Evolutionary conservation across 2,888 invertebrate genomes (phyloP), one percentile per base, ranked within the genome.

Genomic region (Drosophila testacea): DNA sequence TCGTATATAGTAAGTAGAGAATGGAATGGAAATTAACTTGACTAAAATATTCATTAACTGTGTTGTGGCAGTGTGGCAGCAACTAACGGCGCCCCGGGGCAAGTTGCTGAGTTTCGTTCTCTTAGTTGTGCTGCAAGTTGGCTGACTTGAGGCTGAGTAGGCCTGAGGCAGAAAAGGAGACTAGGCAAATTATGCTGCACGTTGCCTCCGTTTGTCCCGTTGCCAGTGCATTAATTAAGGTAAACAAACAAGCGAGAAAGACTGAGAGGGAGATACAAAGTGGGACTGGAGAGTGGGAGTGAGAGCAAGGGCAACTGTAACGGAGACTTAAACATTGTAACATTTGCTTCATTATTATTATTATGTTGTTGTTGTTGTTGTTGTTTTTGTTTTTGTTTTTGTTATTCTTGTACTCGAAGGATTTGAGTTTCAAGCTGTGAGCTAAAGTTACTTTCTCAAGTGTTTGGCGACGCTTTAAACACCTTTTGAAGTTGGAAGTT

Each of bases 191-290:
- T 83, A 83, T 81, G 83, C 69, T 85, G 85, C 67, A 69, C 22
- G 51, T 16, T 60, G 47, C 61, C 41, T 50, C 32, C 47, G 7
- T 44, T 47, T 41, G 34, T 41, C 32, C 34, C 50, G 47, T 60
- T 70, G 56, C 62, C 71, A 76, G 63, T 83, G 85, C 85, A 85
- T 85, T 85, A 85, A 85, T 85, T 85, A 85, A 88, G 88, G 90
- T 89, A 85, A 85, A 85, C 80, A 82, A 83, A 83, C 81, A 84
- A 28, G 47, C 10, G 30, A 38, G 10, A 57, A 44, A 46, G 27
- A 51, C 41, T 16, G 36, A 46, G 32, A 6, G 34, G 4, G 2
- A 41, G 4, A 7, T 7, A 11, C 16, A 16, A 16, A 16, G 16
- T 16, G 16, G 16, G 16, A 16, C 22, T 22, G 22, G 44, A 32